These are phyloP conservation scores for Neoascia interrupta DNA, from an alignment of 2,888 invertebrate species.

Conservation along the genomic window DNA sequence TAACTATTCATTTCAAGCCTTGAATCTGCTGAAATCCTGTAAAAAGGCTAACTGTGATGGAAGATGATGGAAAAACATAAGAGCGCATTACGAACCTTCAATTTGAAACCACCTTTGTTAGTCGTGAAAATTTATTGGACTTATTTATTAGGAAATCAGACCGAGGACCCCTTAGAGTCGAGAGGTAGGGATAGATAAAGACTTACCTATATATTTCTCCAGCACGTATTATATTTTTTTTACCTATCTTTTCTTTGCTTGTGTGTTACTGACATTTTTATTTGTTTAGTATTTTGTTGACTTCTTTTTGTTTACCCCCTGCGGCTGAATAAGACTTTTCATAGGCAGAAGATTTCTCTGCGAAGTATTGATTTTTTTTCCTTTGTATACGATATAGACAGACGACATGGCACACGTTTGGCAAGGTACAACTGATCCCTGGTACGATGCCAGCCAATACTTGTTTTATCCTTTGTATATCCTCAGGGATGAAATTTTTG, in stretches of 20 bases:
- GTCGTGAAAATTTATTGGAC: constrained; percentile 4
- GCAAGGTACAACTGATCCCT: not conserved
- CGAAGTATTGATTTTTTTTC: constrained; percentile 21
- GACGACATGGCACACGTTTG: not conserved
- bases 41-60: not conserved
- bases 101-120: not conserved
- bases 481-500: not conserved
- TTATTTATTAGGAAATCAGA: too few species aligned
- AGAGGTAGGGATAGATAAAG: too few species aligned
- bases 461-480: not conserved
- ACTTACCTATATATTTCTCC: too few species aligned
- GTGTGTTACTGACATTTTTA: constrained; percentile 10
- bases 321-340: not conserved
- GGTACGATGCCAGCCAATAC: not conserved
- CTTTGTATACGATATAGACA: not conserved
- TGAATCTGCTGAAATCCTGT: too few species aligned
- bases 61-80: constrained; percentile 4
- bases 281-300: not conserved
- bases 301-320: not conserved
- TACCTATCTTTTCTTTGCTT: not conserved
- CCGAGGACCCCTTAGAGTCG: too few species aligned
- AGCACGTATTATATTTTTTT: constrained; percentile 23
- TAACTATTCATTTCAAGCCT: too few species aligned
- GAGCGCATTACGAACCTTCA: not conserved
- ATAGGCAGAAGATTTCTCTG: constrained; percentile 3